A percentile compares a stretch with the other conserved stretches of the same genome.
These are phyloP conservation scores for Tolypeutes matacus DNA, from an alignment of 2,797 vertebrate genomes.

Conservation along the genomic window DNA sequence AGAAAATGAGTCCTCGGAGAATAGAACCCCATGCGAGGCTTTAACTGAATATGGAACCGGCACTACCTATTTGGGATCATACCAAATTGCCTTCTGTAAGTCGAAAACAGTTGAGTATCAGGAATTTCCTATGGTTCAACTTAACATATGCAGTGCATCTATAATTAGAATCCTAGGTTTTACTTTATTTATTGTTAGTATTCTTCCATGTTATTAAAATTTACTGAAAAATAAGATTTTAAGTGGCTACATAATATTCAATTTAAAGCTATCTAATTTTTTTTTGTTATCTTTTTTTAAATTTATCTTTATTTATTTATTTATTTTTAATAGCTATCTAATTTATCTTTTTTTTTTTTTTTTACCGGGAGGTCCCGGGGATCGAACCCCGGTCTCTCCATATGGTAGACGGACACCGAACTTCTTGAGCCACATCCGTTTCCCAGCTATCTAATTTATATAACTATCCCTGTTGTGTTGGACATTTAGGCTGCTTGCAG, in stretches of 20 bases:
- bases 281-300: too few species aligned
- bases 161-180: neutral
- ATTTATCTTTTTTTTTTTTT: conserved; percentile 2
- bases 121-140: conserved; percentile 6
- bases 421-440: too few species aligned
- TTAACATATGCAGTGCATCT: neutral
- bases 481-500: neutral
- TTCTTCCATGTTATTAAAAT: conserved; percentile 60
- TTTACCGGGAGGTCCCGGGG: too few species aligned
- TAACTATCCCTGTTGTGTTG: neutral
- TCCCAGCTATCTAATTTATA: conserved; percentile 8
- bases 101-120: neutral
- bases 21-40: too few species aligned
- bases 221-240: conserved; percentile 28
- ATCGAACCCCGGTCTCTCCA: too few species aligned
- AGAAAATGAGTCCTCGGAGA: too few species aligned
- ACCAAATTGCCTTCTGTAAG: conserved; percentile 1
- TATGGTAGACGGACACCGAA: too few species aligned
- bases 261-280: neutral
- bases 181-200: neutral
- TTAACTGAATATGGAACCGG: too few species aligned
- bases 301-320: too few species aligned
- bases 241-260: too few species aligned
- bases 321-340: neutral
- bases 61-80: neutral